Evolutionary conservation across 2,797 vertebrate species (phyloP).

Genomic region (Acropternis orthonyx): DNA sequence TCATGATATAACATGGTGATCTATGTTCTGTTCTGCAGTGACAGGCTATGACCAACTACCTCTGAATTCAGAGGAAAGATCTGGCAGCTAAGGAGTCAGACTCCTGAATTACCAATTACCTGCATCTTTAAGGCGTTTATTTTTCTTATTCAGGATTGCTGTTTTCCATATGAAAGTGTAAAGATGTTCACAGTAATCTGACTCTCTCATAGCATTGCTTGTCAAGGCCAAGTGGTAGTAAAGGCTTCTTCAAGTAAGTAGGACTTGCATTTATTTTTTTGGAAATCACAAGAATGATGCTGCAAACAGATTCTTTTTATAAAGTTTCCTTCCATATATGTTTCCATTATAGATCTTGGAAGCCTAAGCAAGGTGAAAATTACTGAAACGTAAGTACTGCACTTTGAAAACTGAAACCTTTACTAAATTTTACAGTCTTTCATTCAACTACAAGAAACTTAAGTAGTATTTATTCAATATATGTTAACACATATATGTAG

Average conservation of each 20-base stretch:
- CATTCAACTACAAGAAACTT: not conserved
- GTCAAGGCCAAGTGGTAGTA: not conserved
- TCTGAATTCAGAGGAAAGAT: not conserved
- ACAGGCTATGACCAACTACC: not conserved
- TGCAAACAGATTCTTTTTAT: not conserved
- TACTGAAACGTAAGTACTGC: not conserved
- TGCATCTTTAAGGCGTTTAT: not conserved
- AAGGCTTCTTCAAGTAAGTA: not conserved
- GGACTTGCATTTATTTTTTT: not conserved
- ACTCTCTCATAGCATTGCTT: not conserved
- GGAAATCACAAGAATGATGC: not conserved
- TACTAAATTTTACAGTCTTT: not conserved
- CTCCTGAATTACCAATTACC: not conserved
- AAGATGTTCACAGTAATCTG: not conserved
- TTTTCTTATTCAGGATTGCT: not conserved
- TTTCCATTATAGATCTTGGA: not conserved
- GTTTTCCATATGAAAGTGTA: not conserved
- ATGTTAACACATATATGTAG: not conserved
- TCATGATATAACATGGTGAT: rapidly evolving
- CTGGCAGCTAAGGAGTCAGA: not conserved
- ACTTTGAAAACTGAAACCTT: not conserved
- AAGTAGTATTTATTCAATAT: not conserved
- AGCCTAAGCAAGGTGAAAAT: not conserved
- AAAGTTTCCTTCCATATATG: not conserved
- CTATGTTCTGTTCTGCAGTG: not conserved